Evolutionary conservation across 30 jellyfish, hydroid and myxozoan species (phyloP).

Genomic region (Turritopsis rubra): DNA sequence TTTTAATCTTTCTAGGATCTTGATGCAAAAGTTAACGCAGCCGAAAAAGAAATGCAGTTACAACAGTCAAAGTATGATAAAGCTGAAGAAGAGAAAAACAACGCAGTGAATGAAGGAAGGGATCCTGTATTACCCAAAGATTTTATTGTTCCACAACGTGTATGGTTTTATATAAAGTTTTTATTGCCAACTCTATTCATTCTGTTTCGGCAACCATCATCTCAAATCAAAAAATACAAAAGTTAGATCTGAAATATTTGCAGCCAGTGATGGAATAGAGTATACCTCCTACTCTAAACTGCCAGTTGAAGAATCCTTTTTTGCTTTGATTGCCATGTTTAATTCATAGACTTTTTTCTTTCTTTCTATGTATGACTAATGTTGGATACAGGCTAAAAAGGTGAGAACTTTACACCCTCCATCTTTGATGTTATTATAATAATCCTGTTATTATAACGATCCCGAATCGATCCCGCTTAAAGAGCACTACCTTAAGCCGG

Average conservation of each 20-base stretch:
- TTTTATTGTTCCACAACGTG: neutral
- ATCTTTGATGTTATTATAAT: neutral
- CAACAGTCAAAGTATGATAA: neutral
- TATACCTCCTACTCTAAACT: too few relatives aligned
- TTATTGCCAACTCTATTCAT: neutral
- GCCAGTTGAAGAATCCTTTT: too few relatives aligned
- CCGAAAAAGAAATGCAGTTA: neutral
- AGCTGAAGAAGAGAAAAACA: constrained; percentile 13
- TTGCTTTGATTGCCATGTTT: too few relatives aligned
- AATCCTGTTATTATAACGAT: too few relatives aligned
- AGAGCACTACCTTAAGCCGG: too few relatives aligned
- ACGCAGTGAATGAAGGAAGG: constrained; percentile 7
- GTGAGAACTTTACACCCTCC: constrained; percentile 5
- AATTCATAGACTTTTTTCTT: neutral
- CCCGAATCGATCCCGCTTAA: too few relatives aligned
- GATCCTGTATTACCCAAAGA: constrained; percentile 16
- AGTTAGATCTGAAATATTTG: too few relatives aligned
- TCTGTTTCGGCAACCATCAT: neutral
- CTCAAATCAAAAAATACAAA: too few relatives aligned
- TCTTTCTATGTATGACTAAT: neutral
- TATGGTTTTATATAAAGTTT: neutral
- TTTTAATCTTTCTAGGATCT: neutral
- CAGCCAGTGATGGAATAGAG: too few relatives aligned
- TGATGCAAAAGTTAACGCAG: constrained; percentile 23
- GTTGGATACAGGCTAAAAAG: neutral